These are phyloP conservation scores for Ranitomeya variabilis DNA, from an alignment of 2,113 vertebrate genomes.

Conservation along the genomic window DNA sequence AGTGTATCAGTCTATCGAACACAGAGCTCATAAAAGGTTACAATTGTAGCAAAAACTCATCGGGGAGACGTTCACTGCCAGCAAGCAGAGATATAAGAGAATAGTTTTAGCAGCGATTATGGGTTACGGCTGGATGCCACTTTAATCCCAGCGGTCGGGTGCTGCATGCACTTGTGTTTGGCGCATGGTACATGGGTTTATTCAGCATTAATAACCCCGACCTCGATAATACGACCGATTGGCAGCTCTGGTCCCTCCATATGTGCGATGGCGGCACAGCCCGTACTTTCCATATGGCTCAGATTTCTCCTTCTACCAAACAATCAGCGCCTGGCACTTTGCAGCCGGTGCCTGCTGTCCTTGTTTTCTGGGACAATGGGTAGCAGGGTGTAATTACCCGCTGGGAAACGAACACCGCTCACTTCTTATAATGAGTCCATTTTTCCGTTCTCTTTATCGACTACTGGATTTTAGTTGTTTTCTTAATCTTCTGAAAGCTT, in stretches of 20 bases:
- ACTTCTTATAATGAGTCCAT: neutral
- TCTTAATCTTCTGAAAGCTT: neutral
- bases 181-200: neutral
- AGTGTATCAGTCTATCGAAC: too few species aligned
- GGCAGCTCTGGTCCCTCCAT: neutral
- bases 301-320: neutral
- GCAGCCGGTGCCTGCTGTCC: conserved; percentile 2
- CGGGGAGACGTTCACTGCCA: neutral
- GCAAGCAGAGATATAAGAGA: neutral
- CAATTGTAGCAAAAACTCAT: neutral
- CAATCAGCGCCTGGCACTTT: neutral
- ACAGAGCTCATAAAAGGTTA: neutral
- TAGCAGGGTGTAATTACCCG: neutral
- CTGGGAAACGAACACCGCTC: neutral
- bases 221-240: neutral
- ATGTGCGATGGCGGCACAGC: neutral
- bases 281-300: neutral
- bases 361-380: conserved; percentile 10
- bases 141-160: neutral
- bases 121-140: neutral
- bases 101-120: too few species aligned
- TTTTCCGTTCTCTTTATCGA: neutral
- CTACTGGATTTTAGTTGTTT: neutral
- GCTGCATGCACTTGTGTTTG: neutral
- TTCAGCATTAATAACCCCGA: neutral